Evolutionary conservation across 2,888 invertebrate species (phyloP).

Genomic region (Ophion obscuratus): DNA sequence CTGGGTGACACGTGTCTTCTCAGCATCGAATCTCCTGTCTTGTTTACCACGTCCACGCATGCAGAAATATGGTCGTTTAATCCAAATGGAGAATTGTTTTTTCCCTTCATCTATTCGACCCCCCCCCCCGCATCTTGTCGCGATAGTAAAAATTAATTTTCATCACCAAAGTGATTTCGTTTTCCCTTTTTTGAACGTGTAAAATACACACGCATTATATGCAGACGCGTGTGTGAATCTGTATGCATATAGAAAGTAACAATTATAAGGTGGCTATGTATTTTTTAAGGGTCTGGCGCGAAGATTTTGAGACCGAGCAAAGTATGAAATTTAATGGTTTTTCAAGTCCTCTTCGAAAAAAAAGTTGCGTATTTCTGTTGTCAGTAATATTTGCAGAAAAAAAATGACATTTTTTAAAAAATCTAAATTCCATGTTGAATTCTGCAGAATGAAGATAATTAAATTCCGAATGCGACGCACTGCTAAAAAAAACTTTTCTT

Average conservation of each 20-base stretch:
- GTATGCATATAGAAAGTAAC: neutral
- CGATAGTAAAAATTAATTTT: constrained; percentile 54
- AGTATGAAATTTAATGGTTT: no score
- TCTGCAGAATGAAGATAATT: no score
- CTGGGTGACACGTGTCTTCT: neutral
- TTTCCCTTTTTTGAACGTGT: constrained; percentile 36
- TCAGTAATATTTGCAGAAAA: no score
- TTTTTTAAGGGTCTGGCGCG: no score
- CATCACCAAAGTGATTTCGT: constrained; percentile 46
- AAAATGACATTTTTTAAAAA: no score
- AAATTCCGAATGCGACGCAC: no score
- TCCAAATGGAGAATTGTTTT: constrained; percentile 57
- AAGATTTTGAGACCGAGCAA: no score
- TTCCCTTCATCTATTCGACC: neutral
- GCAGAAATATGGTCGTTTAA: constrained; percentile 24
- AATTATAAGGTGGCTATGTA: no score
- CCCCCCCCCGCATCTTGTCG: neutral
- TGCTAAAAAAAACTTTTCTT: no score
- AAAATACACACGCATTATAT: neutral
- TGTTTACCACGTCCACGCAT: constrained; percentile 4
- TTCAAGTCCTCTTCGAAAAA: no score
- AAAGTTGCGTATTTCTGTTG: no score
- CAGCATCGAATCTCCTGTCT: neutral
- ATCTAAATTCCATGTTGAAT: no score
- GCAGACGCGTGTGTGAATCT: neutral